phyloP scores from a whole-genome alignment of 1,140 invertebrate genomes.

The Ladona fulva region DNA sequence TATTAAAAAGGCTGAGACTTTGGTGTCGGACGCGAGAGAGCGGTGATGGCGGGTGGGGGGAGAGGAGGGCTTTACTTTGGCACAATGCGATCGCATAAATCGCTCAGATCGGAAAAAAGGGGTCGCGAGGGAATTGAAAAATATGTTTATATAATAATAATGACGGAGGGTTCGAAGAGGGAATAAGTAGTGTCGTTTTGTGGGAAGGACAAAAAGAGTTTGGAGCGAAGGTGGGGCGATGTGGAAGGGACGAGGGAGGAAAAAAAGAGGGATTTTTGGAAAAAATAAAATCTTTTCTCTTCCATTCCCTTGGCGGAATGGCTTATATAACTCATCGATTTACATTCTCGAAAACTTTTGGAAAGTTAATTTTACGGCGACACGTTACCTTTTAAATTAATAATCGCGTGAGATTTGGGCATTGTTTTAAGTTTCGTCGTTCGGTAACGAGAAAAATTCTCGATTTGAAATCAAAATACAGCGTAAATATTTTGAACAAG shows the following conservation, averaged over 20 bases:
- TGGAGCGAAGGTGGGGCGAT: neutral
- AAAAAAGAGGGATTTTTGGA: neutral
- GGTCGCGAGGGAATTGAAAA: conserved; percentile 2
- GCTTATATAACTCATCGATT: neutral
- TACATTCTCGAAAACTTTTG: neutral
- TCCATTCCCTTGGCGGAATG: neutral
- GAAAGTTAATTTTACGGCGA: neutral
- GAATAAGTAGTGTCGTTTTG: neutral
- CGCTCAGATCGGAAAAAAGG: conserved; percentile 9
- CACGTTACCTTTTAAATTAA: no score
- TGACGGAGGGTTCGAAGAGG: neutral
- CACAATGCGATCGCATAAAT: conserved; percentile 12
- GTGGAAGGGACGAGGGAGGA: neutral
- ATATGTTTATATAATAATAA: conserved; percentile 11
- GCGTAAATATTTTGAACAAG: no score
- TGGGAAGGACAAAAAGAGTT: neutral
- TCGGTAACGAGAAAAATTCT: no score
- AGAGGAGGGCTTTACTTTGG: conserved; percentile 12
- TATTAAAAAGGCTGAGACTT: conserved; percentile 13
- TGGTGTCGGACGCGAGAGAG: neutral
- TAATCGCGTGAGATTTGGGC: no score
- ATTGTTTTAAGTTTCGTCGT: no score
- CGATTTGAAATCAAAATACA: no score
- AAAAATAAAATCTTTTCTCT: neutral
- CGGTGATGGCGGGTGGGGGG: neutral